These are phyloP conservation scores for Chionis minor DNA, from an alignment of 2,113 vertebrate genomes.

Conservation along the genomic window DNA sequence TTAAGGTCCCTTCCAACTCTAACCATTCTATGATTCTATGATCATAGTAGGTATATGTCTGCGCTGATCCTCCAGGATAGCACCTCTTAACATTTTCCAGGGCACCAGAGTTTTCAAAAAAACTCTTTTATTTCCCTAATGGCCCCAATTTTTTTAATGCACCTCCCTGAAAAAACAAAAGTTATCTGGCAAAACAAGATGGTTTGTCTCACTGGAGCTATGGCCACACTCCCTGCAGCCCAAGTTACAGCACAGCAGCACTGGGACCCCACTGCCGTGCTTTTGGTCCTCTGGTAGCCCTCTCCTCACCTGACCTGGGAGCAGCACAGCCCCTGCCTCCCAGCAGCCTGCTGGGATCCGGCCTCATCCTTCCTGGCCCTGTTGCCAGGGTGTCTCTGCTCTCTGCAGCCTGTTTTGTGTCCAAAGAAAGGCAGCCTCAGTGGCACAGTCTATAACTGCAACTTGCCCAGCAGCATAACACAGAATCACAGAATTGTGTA, in stretches of 20 bases:
- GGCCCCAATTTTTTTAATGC: neutral
- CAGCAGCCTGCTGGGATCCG: neutral
- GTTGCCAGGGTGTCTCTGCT: neutral
- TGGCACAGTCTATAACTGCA: neutral
- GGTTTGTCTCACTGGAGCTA: neutral
- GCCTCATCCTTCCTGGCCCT: neutral
- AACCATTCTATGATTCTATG: too few relatives aligned
- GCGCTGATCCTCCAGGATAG: neutral
- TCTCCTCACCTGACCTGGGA: neutral
- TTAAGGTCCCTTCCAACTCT: too few relatives aligned
- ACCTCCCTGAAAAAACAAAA: neutral
- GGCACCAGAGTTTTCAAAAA: neutral
- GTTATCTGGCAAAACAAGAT: neutral
- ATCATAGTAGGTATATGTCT: neutral
- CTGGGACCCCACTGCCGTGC: neutral
- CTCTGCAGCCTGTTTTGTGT: neutral
- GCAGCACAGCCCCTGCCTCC: neutral
- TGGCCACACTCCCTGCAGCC: neutral
- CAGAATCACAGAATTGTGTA: too few relatives aligned
- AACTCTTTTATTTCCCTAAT: neutral
- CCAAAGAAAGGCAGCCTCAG: neutral
- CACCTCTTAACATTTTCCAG: neutral
- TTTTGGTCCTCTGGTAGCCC: neutral
- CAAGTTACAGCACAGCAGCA: neutral
- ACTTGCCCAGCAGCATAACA: neutral